phyloP scores from a whole-genome alignment of 2,113 vertebrate species.

The Alouatta palliata region DNA sequence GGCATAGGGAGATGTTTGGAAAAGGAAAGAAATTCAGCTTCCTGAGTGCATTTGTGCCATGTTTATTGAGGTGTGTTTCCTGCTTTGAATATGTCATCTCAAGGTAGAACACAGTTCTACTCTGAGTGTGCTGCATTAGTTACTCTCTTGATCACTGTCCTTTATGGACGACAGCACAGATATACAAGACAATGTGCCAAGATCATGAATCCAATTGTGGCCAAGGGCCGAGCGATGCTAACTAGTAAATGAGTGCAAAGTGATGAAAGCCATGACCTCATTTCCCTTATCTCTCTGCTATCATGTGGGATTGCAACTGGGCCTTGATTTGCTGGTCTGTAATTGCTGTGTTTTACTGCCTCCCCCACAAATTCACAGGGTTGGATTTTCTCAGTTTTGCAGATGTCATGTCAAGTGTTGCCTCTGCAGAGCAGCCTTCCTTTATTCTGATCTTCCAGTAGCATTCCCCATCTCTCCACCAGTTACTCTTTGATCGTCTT shows the following conservation, averaged over 20 bases:
- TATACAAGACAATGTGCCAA: neutral
- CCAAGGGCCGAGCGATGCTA: neutral
- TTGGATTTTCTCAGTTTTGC: neutral
- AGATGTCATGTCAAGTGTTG: neutral
- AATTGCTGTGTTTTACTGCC: neutral
- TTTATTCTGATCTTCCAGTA: neutral
- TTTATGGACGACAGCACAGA: neutral
- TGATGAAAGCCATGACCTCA: neutral
- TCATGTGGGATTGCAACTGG: fast-evolving
- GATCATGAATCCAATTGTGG: neutral
- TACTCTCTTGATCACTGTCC: neutral
- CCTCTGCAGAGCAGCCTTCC: neutral
- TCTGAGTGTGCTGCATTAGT: neutral
- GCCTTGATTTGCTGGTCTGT: neutral
- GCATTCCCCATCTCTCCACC: fast-evolving
- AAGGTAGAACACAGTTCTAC: neutral
- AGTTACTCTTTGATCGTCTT: neutral
- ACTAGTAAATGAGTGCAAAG: neutral
- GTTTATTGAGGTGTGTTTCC: neutral
- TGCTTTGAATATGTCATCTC: neutral
- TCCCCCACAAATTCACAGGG: fast-evolving
- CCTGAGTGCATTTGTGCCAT: neutral
- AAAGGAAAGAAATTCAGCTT: neutral
- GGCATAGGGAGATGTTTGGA: neutral
- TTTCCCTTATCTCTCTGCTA: neutral